Conservation (phyloP, 2,797 vertebrate species). For the Falco naumanni region DNA sequence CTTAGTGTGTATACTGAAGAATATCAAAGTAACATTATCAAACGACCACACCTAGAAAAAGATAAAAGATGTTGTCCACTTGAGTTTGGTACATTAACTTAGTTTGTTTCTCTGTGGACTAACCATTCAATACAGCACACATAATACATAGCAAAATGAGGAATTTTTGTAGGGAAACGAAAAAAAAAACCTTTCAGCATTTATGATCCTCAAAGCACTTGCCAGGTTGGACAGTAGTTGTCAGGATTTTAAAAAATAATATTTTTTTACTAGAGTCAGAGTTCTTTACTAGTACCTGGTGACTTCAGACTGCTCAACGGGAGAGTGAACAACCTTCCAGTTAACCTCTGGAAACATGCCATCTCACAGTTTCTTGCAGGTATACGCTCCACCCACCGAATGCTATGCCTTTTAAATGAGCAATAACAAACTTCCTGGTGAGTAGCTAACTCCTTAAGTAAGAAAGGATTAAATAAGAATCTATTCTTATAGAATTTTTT, state of each 20-base stretch:
- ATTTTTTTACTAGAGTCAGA: not conserved
- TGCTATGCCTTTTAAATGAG: not conserved
- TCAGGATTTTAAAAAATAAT: not conserved
- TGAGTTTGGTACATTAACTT: not conserved
- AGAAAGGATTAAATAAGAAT: not conserved
- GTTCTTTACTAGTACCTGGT: not conserved
- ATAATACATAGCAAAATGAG: not conserved
- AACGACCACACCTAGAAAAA: fast-evolving
- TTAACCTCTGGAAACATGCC: not conserved
- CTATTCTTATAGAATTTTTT: not conserved
- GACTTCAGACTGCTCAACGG: not conserved
- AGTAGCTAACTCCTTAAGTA: not conserved
- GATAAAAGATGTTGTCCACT: not conserved
- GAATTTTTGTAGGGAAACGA: not conserved
- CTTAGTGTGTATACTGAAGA: not conserved
- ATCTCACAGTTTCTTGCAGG: not conserved
- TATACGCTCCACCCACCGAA: not conserved
- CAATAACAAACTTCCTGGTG: not conserved
- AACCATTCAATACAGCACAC: not conserved
- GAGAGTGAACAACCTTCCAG: not conserved
- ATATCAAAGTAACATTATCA: not conserved
- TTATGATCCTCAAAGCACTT: not conserved
- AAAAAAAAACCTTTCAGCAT: not conserved
- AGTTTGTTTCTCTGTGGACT: not conserved
- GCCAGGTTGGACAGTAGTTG: not conserved